Percentiles rank a stretch among this genome's conserved stretches.
These are phyloP conservation scores for Crotophaga sulcirostris DNA, from an alignment of 2,113 vertebrate species.

Conservation along the genomic window DNA sequence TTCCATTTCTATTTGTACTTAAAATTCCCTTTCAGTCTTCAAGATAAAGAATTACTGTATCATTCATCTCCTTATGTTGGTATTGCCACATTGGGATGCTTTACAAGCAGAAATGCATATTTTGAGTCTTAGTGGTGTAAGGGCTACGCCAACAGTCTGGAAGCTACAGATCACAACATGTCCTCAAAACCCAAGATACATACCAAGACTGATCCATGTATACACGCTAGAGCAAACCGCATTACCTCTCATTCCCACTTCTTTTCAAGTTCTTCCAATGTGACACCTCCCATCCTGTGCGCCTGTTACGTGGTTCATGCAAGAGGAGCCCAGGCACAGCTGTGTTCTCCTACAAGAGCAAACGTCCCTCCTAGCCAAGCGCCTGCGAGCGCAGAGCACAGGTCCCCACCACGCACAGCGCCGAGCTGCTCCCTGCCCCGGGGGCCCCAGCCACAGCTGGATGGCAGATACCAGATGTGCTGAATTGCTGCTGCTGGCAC, in stretches of 20 bases:
- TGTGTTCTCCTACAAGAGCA: not conserved
- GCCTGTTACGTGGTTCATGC: rapidly evolving
- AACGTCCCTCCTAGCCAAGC: not conserved
- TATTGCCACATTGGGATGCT: not conserved
- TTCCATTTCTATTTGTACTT: not conserved
- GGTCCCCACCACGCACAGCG: not conserved
- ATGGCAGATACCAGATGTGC: not conserved
- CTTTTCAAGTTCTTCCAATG: not conserved
- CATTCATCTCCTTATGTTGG: not conserved
- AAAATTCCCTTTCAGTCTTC: not conserved
- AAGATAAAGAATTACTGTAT: not conserved
- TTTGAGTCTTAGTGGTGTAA: too few relatives aligned
- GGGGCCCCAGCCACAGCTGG: not conserved
- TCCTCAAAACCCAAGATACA: not conserved
- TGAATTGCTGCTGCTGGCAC: not conserved
- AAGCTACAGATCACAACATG: not conserved
- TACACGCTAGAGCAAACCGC: not conserved
- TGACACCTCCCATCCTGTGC: not conserved
- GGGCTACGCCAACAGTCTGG: too few relatives aligned
- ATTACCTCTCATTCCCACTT: not conserved
- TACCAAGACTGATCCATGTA: rapidly evolving
- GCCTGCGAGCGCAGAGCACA: rapidly evolving
- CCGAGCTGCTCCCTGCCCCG: not conserved
- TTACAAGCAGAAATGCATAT: not conserved
- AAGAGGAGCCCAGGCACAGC: not conserved